Evolutionary conservation across 1,140 invertebrate genomes (phyloP).

Genomic region (Pseudoatta argentina): DNA sequence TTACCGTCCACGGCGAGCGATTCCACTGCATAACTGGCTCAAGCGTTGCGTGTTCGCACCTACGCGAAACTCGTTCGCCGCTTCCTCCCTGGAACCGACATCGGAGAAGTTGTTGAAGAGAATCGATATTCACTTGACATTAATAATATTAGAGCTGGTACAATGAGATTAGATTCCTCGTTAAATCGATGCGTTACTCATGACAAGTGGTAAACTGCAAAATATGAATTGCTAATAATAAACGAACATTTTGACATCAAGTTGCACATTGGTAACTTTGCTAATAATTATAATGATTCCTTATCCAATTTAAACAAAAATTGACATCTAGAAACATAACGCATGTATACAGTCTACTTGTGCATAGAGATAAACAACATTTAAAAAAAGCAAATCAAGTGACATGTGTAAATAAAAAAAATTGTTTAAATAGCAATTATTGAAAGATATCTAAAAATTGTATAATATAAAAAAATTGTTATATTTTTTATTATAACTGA

Average conservation of each 20-base stretch:
- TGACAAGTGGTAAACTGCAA: not conserved
- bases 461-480: not conserved
- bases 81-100: conserved; percentile 17
- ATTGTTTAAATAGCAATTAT: not conserved
- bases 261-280: not conserved
- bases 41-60: conserved; percentile 58
- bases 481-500: not conserved
- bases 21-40: conserved; percentile 41
- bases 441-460: no score
- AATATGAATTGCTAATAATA: not conserved
- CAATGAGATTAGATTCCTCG: conserved; percentile 6
- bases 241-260: not conserved
- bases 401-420: not conserved
- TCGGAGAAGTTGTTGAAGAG: not conserved
- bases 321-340: not conserved
- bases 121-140: not conserved
- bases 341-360: not conserved
- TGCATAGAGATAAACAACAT: not conserved
- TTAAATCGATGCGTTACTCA: conserved; percentile 1
- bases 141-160: not conserved
- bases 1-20: conserved; percentile 48
- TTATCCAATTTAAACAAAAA: not conserved
- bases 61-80: conserved; percentile 50
- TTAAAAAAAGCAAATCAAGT: not conserved
- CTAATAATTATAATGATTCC: not conserved